These are phyloP conservation scores for Scotopteryx bipunctaria DNA, from an alignment of 2,888 invertebrate species.

Conservation along the genomic window DNA sequence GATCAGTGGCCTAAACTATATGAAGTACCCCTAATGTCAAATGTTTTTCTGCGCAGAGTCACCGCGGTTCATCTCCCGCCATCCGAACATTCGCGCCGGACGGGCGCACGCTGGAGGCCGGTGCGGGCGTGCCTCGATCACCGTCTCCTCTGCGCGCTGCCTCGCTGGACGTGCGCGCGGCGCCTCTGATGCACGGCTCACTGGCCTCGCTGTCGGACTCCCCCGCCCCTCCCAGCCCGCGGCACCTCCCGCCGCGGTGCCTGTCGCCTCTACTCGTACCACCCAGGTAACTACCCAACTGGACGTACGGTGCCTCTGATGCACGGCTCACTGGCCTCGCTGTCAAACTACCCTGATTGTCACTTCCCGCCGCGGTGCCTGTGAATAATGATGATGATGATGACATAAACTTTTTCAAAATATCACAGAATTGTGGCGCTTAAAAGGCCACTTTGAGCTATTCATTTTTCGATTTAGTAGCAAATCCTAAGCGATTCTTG, in stretches of 20 bases:
- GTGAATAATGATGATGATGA: too few species aligned
- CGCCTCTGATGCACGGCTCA: slow-evolving; percentile 88
- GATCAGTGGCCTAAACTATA: too few species aligned
- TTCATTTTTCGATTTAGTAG: too few species aligned
- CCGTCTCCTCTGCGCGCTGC: slow-evolving; percentile 91
- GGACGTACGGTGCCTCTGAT: neutral
- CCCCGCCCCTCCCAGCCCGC: slow-evolving; percentile 72
- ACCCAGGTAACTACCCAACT: slow-evolving; percentile 73
- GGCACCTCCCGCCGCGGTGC: slow-evolving; percentile 83
- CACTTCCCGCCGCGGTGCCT: too few species aligned
- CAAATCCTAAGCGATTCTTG: too few species aligned
- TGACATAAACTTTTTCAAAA: too few species aligned
- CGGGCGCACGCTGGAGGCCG: slow-evolving; percentile 85
- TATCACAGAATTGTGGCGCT: too few species aligned
- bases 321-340: neutral
- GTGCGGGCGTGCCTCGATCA: slow-evolving; percentile 86
- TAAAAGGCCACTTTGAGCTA: too few species aligned
- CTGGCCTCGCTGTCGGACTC: slow-evolving; percentile 85
- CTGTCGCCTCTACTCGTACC: slow-evolving; percentile 91
- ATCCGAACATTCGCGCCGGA: slow-evolving; percentile 93
- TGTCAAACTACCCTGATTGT: too few species aligned
- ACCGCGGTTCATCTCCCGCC: slow-evolving; percentile 92
- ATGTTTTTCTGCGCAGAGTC: slow-evolving; percentile 83
- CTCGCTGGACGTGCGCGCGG: slow-evolving; percentile 89
- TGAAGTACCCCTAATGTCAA: too few species aligned